Evolutionary conservation across 1,140 invertebrate genomes (phyloP), one percentile per base, ranked within the genome.

Genomic region (Bombus sibiricus): DNA sequence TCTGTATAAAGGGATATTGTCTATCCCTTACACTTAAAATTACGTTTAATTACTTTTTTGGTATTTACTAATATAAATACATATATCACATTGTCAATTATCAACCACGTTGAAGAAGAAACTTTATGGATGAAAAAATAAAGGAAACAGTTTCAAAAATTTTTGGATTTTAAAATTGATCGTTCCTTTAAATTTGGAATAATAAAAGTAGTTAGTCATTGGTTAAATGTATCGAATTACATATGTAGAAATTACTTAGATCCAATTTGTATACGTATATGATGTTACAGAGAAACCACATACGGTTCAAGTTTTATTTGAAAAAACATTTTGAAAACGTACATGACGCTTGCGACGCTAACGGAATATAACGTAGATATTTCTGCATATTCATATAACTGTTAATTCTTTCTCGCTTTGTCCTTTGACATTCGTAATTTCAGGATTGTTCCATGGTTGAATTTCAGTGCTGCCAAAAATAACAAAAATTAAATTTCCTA

Each of bases 401-500:
- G 25, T 13, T 32, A 43, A 66, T 43, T 80, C 22, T 32, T 57
- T 47, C 2, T 1, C 37, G 57, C n/a, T 53, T 59, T 64, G n/a
- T 22, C 25, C 18, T 13, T 12, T 8, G 59, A 3, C 3, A n/a
- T 88, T 15, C 3, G 3, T 25, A 10, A 0, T 28, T 13, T 69
- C 41, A 32, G 79, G n/a, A 74, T 93, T 88, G 39, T 95, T 95
- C 95, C 95, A 96, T 82, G 91, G 92, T 74, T 96, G 95, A n/a
- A 93, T 76, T 62, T 95, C 93, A n/a, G 90, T 95, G 39, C 88
- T 89, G 0, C 95, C 94, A 80, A 93, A 95, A 15, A 96, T 75
- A 25, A 96, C 68, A 75, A 96, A 97, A 8, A 96, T 57, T 9
- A 96, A 89, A 72, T 96, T 96, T 18, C 96, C 95, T n/a, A 95